Evolutionary conservation across 2,113 vertebrate species (phyloP).

Genomic region (Rhipidura dahli): DNA sequence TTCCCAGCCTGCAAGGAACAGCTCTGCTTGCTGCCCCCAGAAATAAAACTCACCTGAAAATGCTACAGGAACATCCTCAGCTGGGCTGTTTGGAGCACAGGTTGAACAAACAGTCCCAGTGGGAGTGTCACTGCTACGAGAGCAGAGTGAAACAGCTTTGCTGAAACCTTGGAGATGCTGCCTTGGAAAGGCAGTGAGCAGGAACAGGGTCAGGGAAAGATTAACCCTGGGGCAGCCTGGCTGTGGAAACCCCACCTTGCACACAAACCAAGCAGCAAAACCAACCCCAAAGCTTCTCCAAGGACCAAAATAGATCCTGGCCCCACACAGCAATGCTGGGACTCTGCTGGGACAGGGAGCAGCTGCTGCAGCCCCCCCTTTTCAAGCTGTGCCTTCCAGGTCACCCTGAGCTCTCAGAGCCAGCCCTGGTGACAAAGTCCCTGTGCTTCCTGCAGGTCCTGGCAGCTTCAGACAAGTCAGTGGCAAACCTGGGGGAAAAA

Average conservation of each 20-base stretch:
- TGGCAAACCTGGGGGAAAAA: not conserved
- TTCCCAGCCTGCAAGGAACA: not conserved
- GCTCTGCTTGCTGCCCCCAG: not conserved
- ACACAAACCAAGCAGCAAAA: not conserved
- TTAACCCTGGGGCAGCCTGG: not conserved
- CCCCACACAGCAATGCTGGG: not conserved
- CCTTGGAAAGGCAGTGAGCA: not conserved
- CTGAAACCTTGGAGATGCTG: not conserved
- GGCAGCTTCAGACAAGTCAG: not conserved
- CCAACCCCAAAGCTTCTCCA: not conserved
- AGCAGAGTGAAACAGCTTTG: not conserved
- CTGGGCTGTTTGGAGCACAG: not conserved
- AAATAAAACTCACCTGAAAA: not conserved
- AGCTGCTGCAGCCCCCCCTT: not conserved
- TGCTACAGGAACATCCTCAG: not conserved
- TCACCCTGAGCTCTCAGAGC: not conserved
- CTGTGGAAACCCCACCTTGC: not conserved
- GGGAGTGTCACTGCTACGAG: fast-evolving
- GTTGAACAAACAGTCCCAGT: not conserved
- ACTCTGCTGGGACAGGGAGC: not conserved
- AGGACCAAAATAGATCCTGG: not conserved
- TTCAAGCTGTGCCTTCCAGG: not conserved
- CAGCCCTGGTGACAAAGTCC: not conserved
- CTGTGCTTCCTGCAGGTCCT: not conserved
- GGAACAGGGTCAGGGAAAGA: not conserved